phyloP scores from a whole-genome alignment of 2,113 vertebrate genomes.

The Lamprotornis superbus region DNA sequence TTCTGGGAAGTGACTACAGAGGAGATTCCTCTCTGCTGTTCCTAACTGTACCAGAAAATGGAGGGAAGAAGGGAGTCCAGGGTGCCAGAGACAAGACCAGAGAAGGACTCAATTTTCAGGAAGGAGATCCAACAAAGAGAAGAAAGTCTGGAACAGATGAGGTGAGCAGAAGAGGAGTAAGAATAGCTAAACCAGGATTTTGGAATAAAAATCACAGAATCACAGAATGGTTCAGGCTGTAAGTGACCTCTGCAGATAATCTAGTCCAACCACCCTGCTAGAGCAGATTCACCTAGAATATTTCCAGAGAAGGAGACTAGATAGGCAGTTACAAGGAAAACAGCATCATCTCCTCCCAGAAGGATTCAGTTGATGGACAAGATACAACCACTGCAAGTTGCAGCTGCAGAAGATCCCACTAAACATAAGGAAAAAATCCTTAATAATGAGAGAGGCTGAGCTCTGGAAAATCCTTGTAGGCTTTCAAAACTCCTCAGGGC shows the following conservation, averaged over 20 bases:
- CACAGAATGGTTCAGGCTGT: not conserved
- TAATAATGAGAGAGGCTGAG: not conserved
- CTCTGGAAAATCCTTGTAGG: not conserved
- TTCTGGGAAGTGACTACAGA: not conserved
- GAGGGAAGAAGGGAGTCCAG: not conserved
- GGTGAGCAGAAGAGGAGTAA: not conserved
- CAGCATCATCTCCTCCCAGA: not conserved
- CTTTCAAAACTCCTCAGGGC: not conserved
- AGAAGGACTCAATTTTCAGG: not conserved
- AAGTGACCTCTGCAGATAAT: not conserved
- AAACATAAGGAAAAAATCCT: not conserved
- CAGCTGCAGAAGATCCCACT: not conserved
- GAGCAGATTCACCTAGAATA: not conserved
- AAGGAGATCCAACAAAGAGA: not conserved
- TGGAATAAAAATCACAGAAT: not conserved
- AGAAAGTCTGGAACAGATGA: not conserved
- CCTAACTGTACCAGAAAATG: not conserved
- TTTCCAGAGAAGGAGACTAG: not conserved
- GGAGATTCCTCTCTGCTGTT: not conserved
- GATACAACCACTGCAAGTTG: rapidly evolving
- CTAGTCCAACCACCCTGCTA: not conserved
- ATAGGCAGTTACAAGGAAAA: not conserved
- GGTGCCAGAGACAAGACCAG: rapidly evolving
- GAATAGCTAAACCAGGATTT: not conserved
- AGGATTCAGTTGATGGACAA: not conserved